Conservation (phyloP, 2,888 invertebrate species). For the Rapana venosa region DNA sequence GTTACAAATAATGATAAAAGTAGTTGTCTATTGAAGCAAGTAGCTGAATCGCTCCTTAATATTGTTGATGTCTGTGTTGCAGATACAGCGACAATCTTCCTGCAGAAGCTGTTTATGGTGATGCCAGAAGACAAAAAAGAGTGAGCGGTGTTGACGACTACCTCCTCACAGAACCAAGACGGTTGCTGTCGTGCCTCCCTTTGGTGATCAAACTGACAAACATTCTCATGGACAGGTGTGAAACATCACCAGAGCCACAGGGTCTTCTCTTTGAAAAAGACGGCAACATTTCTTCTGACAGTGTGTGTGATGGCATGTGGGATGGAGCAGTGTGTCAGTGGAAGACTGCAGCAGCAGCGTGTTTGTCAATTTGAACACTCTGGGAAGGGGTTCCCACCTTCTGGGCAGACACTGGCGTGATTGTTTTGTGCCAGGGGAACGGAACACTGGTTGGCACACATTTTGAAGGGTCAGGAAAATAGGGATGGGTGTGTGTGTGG, state of each 20-base stretch:
- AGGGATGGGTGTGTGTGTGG: no score
- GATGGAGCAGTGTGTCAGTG: not conserved
- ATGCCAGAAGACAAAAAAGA: slow-evolving; percentile 70
- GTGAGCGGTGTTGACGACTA: not conserved
- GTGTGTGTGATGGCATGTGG: not conserved
- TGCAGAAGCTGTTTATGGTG: slow-evolving; percentile 73
- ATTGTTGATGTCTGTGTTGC: slow-evolving; percentile 50
- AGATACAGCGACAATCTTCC: slow-evolving; percentile 63
- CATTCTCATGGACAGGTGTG: not conserved
- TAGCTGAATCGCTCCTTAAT: not conserved
- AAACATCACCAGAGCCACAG: not conserved
- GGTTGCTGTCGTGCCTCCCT: not conserved
- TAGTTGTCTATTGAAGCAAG: no score
- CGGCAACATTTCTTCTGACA: not conserved
- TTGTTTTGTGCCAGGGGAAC: not conserved
- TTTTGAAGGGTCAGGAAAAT: no score
- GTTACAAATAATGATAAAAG: no score
- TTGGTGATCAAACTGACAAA: slow-evolving; percentile 7
- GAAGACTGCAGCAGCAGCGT: not conserved
- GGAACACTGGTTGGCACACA: no score
- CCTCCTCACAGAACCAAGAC: not conserved
- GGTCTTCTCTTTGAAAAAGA: not conserved
- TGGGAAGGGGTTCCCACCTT: not conserved
- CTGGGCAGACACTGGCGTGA: not conserved
- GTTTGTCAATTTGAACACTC: slow-evolving; percentile 8